Evolutionary conservation across 2,113 vertebrate genomes (phyloP).

Genomic region (Carollia perspicillata): DNA sequence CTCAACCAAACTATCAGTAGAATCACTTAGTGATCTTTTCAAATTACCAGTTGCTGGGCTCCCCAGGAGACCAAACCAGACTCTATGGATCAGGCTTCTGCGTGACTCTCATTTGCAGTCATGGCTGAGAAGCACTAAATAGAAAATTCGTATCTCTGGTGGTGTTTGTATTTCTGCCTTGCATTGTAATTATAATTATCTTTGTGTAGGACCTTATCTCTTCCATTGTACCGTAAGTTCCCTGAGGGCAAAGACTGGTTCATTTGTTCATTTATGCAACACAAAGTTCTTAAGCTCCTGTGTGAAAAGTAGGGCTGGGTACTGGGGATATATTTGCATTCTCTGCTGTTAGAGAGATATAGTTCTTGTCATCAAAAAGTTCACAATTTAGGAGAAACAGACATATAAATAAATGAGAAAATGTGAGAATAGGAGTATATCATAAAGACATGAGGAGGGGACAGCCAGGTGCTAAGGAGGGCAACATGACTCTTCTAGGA

Average conservation of each 20-base stretch:
- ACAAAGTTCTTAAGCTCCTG: slow-evolving; percentile 10
- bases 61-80: background rate
- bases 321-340: background rate
- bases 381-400: background rate
- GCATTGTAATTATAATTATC: slow-evolving; percentile 47
- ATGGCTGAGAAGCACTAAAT: background rate
- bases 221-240: background rate
- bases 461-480: background rate
- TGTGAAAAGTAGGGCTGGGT: background rate
- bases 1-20: background rate
- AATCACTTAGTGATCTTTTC: background rate
- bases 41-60: background rate
- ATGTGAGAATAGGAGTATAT: background rate
- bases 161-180: slow-evolving; percentile 1
- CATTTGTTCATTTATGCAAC: background rate
- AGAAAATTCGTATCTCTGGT: slow-evolving; percentile 31
- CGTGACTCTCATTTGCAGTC: slow-evolving; percentile 44
- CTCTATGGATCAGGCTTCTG: background rate
- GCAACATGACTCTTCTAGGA: background rate
- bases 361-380: background rate
- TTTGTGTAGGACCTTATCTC: slow-evolving; percentile 15
- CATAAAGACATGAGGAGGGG: background rate
- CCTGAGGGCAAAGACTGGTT: slow-evolving; percentile 1
- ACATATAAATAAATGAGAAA: background rate
- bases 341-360: background rate